phyloP scores from a whole-genome alignment of 2,797 vertebrate species.

The Tenualosa ilisha region DNA sequence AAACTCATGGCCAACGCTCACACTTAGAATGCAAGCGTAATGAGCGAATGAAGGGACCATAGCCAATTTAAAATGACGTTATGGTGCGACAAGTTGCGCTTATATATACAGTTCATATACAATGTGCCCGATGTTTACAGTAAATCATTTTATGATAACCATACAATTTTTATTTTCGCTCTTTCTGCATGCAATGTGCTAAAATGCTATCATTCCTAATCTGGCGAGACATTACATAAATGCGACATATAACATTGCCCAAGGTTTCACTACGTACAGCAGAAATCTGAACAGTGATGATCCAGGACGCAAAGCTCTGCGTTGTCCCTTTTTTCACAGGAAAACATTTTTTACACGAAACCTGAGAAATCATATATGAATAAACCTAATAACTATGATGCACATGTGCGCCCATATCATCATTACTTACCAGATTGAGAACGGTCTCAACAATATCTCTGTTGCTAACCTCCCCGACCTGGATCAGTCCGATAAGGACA shows the following conservation, averaged over 20 bases:
- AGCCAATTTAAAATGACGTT: constrained; percentile 13
- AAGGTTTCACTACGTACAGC: not conserved
- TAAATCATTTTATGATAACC: not conserved
- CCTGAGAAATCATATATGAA: not conserved
- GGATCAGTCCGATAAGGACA: constrained; percentile 87
- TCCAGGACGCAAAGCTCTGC: not conserved
- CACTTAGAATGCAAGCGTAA: not conserved
- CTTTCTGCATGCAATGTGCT: not conserved
- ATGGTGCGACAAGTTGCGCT: constrained; percentile 19
- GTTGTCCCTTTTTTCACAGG: not conserved
- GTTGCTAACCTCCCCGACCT: constrained; percentile 91
- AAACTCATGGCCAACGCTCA: not conserved
- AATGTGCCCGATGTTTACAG: not conserved
- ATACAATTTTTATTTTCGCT: not conserved
- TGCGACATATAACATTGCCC: constrained; percentile 3
- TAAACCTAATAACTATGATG: not conserved
- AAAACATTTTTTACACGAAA: not conserved
- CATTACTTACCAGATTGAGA: constrained; percentile 89
- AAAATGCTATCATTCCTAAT: not conserved
- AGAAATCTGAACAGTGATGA: not conserved
- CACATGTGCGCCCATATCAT: constrained; percentile 25
- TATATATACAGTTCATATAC: not conserved
- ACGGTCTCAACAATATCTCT: constrained; percentile 94
- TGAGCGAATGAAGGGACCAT: not conserved
- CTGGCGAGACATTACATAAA: constrained; percentile 14